Base-by-base conservation (phyloP, 2,888 invertebrate species). In the Zonitis immaculata region DNA sequence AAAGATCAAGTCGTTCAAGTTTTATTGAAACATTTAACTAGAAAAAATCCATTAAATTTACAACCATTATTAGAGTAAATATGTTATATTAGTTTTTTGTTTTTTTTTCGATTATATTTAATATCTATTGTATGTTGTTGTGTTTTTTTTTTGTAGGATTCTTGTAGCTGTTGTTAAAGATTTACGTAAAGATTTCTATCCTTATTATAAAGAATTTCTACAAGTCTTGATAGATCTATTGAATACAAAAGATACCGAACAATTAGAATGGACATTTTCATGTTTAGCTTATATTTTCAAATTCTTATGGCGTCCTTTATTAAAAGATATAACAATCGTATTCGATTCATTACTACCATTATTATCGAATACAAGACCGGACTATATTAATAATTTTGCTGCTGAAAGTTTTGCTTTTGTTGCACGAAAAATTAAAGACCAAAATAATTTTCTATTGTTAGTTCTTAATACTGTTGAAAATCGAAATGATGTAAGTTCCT, bases 381-480 rank as follows among this genome's bases (percentile, higher is more conserved):
- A 84, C 57, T 93, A 95, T 70, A 86, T 97, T 18, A 88, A 90
- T 62, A 89, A 89, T 68, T 98, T 97, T 82, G 95, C 96, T 4
- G 93, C 95, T 0, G 95, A 97, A 77, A 91, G 95, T 75, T 96
- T 97, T 80, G 90, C 96, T 0, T 97, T 94, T 79, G 88, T 98
- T 1, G 89, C 94, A 3, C 80, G 96, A 60, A 93, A 93, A 79
- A 86, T 92, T 9, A 87, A 85, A 62, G 89, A 95, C 65, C 88
- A 87, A 65, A 81, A 84, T 26, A 82, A 82, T 47, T 87, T 95
- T 71, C 73, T 95, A 35, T 79, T 80, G 43, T 78, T 88, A 42
- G 74, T 94, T 35, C 75, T 95, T 30, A 79, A 79, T 60, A 83
- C 84, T 48, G 78, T 94, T 30, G 77, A 84, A 59, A 79, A 78